Evolutionary conservation across 2,797 vertebrate species (phyloP), one percentile per base, ranked within the genome.

Genomic region (Phaenicophaeus curvirostris): DNA sequence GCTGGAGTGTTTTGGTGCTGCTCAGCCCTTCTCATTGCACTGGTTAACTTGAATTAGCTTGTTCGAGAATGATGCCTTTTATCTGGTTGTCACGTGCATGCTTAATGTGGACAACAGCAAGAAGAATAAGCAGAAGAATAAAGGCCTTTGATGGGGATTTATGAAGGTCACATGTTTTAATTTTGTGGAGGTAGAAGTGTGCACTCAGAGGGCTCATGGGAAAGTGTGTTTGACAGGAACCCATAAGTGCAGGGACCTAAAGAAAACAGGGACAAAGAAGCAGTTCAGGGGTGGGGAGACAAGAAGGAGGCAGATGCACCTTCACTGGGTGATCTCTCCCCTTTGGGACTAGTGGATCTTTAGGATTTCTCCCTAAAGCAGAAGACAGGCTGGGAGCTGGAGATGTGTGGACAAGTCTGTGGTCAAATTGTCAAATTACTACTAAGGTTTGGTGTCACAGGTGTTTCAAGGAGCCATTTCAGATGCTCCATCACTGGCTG

Each of bases 21-120:
- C 85, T 91, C 4, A 19, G 89, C 66, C 87, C 80, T 81, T 78
- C 91, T 88, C 85, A 58, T 58, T n/a, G 62, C 93, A 69, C 80
- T 90, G 87, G 87, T 95, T 95, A 86, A 91, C 87, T 94, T 78
- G 91, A 96, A 96, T 96, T 93, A 95, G 80, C 63, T 79, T 73
- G 77, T 82, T 93, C 1, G 14, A 84, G 89, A 94, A 71, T 69
- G 91, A 96, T 78, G 91, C 71, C 91, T 96, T 95, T 95, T 93
- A 86, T 95, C 87, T 88, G 89, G 28, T 54, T 92, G 91, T 96
- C 94, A 94, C 82, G 81, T 73, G 82, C 76, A 59, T 31, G 87
- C 44, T 81, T 76, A 50, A 41, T 50, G 79, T 46, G 92, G 93
- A 89, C 87, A 95, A 81, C 91, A 88, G 54, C 75, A 78, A 95